Evolutionary conservation across 2,113 vertebrate genomes (phyloP), one percentile per base, ranked within the genome.

Genomic region (Electrona antarctica): DNA sequence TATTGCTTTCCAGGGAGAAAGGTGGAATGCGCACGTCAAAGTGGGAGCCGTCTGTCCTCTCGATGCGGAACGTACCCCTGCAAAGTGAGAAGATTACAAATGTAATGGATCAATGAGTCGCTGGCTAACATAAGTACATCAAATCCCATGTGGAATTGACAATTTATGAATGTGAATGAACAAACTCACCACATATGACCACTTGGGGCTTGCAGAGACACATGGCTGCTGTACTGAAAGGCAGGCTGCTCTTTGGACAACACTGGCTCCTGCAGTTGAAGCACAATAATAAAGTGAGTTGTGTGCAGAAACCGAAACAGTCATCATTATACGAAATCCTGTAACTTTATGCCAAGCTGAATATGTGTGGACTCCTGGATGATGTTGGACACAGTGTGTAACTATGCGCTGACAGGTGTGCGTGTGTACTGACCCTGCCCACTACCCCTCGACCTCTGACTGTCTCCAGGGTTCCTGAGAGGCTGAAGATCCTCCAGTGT

Each of bases 1-100:
- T 98, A 93, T 98, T 99, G 94, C 97, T 99, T 90, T 99, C 97
- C 93, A 99, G 89, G 62, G 97, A 99, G 90, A 99, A 99, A 9
- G 97, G 97, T 64, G 97, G 97, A 92, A 99, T 99, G 88, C 97
- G 95, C 76, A 98, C 96, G 41, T 99, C 97, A 29, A 98, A 98
- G 89, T 97, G 96, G 88, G 97, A 98, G 66, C 96, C 96, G 49
- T 98, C 97, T 0, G 96, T 96, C 86, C 96, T 95, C 88, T 99
- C 97, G 6, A 99, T 98, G 50, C 97, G 95, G 87, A 98, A 99
- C 0, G 97, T 98, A 48, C 97, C 97, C 97, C 97, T 98, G 66
- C 62, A 76, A 4, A 74, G 12, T n/a, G 49, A 49, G 46, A 8
- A 9, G 7, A 49, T 1, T 13, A 63, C 4, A 8, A 15, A 49